phyloP scores from a whole-genome alignment of 2,113 vertebrate species.

The Caloenas nicobarica region DNA sequence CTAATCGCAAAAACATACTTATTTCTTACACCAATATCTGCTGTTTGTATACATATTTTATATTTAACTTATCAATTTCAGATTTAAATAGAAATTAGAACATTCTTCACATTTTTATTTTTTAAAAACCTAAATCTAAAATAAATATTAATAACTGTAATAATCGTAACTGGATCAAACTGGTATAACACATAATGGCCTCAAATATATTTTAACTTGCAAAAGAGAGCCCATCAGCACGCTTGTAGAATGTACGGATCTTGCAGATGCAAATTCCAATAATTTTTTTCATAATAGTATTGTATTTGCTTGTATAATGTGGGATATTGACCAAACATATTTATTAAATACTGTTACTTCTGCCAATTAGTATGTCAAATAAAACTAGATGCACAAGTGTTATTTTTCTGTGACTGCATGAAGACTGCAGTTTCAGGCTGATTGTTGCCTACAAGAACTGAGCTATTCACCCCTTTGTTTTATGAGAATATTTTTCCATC shows the following conservation, averaged over 20 bases:
- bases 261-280: neutral
- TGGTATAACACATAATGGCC: neutral
- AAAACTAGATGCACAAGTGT: rapidly evolving
- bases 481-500: neutral
- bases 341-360: neutral
- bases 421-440: neutral
- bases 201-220: neutral
- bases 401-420: neutral
- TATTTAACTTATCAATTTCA: neutral
- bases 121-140: rapidly evolving
- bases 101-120: neutral
- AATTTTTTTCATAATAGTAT: neutral
- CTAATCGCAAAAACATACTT: neutral
- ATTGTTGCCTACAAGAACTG: neutral
- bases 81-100: neutral
- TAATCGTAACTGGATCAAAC: neutral
- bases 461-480: neutral
- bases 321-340: rapidly evolving
- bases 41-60: neutral
- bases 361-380: rapidly evolving
- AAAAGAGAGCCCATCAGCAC: rapidly evolving
- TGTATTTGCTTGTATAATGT: neutral
- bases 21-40: neutral
- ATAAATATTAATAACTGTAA: neutral
- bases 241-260: neutral